Base-by-base conservation (phyloP, 2,888 invertebrate genomes). In the Napeogenes inachia region DNA sequence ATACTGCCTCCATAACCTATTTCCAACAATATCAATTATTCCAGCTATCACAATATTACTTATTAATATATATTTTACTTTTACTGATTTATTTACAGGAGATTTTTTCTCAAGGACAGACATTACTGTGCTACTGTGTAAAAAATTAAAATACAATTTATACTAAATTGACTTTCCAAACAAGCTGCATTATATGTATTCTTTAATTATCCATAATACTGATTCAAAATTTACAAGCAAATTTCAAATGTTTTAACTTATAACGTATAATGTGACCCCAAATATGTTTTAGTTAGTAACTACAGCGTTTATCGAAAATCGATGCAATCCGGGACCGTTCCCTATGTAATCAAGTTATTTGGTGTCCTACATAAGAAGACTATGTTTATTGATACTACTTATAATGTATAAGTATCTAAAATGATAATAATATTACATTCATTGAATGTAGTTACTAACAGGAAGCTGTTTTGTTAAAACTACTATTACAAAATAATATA, bases 281-380 rank as follows among this genome's bases (percentile, higher is more conserved):
- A 50, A 50, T 3, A 50, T 50, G n/a, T 50, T 50, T 50, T 50
- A 30, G 30, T 50, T 50, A 8, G 30, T 30, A 50, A 50, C 50
- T 30, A 50, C 50, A 50, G 50, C 8, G 60, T 71, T 70, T 70
- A 70, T 70, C 66, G 70, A 71, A 69, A 71, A 67, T 65, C 69
- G 65, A 71, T 71, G 69, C 60, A 46, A 53, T 47, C 57, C 45
- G 54, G 50, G 57, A 61, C 60, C 60, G 59, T 63, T 45, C 47
- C 45, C 55, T 50, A 30, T 61, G 60, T 62, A 61, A 65, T 63
- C 66, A 62, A 65, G 67, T 64, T 64, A 67, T 66, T 65, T 56
- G 59, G 55, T 60, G 63, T 57, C 70, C 60, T 55, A 60, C 70
- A 72, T 73, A 73, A 71, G 62, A 54, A 57, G 62, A 21, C 5